These are phyloP conservation scores for Gadus chalcogrammus DNA, from an alignment of 2,113 vertebrate species.

Conservation along the genomic window DNA sequence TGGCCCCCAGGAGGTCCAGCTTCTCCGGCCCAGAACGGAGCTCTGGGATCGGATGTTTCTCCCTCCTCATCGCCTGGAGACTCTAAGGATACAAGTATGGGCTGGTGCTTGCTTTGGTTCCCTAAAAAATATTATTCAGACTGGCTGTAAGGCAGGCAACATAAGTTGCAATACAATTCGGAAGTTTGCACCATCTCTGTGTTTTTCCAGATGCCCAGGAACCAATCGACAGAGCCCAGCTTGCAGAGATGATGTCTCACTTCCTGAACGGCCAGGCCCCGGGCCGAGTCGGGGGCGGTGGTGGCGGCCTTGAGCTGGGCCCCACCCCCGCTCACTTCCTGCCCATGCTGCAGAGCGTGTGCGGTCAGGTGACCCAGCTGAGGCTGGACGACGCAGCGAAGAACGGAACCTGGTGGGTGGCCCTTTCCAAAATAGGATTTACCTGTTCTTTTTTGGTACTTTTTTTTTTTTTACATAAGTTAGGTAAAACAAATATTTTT, in stretches of 20 bases:
- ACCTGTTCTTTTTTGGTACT: too few species aligned
- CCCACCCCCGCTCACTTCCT: conserved; percentile 51
- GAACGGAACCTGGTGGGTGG: conserved; percentile 44
- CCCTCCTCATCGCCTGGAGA: conserved; percentile 17
- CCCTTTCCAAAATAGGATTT: not conserved
- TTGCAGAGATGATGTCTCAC: conserved; percentile 57
- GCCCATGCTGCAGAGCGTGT: conserved; percentile 70
- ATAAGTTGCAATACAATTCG: too few species aligned
- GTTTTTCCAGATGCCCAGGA: too few species aligned
- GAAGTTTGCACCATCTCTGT: too few species aligned
- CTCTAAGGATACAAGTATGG: conserved; percentile 16
- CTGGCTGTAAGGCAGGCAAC: too few species aligned
- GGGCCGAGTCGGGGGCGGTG: conserved; percentile 1
- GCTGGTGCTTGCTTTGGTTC: not conserved
- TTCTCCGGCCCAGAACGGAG: conserved; percentile 24
- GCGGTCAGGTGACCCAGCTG: conserved; percentile 71
- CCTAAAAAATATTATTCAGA: not conserved
- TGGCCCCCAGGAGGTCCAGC: not conserved
- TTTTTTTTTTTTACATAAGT: too few species aligned
- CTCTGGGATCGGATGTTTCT: not conserved
- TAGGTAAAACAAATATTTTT: too few species aligned
- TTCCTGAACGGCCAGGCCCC: conserved; percentile 41
- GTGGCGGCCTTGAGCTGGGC: not conserved
- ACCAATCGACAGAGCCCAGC: conserved; percentile 22
- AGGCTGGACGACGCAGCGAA: conserved; percentile 55